Percentiles rank a stretch among this genome's conserved stretches.
phyloP scores from a whole-genome alignment of 1,140 invertebrate species.

The Ostrea edulis region DNA sequence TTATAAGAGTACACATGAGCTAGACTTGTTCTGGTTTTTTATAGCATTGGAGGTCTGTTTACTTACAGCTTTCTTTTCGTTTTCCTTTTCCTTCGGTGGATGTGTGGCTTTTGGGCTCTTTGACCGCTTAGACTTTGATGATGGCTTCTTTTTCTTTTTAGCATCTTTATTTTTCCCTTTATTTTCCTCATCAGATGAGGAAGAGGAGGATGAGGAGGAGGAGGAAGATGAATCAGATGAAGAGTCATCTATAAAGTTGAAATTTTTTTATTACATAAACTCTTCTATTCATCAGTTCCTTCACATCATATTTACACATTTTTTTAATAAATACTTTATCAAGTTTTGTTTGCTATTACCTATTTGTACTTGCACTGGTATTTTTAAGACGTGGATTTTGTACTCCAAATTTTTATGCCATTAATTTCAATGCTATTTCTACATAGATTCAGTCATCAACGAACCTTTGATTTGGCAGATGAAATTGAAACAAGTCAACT shows the following conservation, averaged over 20 bases:
- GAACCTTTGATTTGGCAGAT: no score
- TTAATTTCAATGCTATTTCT: no score
- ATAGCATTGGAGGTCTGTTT: neutral
- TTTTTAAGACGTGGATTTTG: no score
- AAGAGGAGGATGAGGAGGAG: neutral
- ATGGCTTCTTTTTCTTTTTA: neutral
- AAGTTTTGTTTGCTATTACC: no score
- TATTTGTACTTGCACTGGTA: no score
- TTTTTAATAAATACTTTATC: no score
- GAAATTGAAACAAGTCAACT: no score
- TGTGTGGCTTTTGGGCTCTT: neutral
- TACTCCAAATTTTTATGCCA: no score
- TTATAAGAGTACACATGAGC: constrained; percentile 31
- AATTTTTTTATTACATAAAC: neutral
- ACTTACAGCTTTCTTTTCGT: neutral
- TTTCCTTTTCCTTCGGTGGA: neutral
- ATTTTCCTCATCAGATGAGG: neutral
- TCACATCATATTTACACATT: no score
- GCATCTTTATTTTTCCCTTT: neutral
- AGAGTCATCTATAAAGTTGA: constrained; percentile 3
- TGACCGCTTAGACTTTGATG: neutral
- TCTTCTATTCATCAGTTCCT: neutral
- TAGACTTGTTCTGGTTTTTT: neutral
- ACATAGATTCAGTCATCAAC: no score
- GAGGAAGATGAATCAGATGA: constrained; percentile 1